These are phyloP conservation scores for Spheniscus mendiculus DNA, from an alignment of 2,113 vertebrate species.

Conservation along the genomic window DNA sequence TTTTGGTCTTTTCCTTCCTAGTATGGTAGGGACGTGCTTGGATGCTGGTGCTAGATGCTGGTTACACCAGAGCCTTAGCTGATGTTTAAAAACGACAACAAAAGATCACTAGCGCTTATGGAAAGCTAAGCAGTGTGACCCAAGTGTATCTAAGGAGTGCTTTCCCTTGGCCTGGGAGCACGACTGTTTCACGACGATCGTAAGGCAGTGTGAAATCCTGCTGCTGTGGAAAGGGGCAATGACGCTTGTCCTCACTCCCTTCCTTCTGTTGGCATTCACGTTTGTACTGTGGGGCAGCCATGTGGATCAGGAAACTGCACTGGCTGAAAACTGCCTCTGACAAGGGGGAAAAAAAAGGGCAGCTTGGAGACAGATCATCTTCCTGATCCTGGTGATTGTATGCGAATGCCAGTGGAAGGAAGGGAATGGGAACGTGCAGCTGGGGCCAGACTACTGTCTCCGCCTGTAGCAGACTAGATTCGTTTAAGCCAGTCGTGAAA, in stretches of 20 bases:
- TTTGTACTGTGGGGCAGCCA: neutral
- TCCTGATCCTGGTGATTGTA: neutral
- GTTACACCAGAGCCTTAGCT: neutral
- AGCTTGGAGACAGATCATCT: neutral
- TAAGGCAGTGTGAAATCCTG: no score
- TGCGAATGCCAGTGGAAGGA: neutral
- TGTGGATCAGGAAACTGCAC: neutral
- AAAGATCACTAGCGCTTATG: fast-evolving
- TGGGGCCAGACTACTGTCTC: neutral
- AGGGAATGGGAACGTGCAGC: neutral
- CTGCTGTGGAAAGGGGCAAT: neutral
- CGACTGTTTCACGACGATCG: fast-evolving
- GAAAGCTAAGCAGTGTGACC: neutral
- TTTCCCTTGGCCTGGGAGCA: neutral
- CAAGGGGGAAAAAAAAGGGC: neutral
- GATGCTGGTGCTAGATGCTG: neutral
- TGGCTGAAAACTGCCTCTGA: neutral
- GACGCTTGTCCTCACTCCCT: neutral
- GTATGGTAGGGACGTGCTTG: neutral
- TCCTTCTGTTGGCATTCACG: neutral
- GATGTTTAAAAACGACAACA: neutral
- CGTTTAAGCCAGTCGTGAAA: neutral
- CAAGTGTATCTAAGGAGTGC: neutral
- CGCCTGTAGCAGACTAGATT: neutral
- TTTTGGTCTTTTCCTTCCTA: neutral